These are phyloP conservation scores for Hoplodrina blanda DNA, from an alignment of 2,888 invertebrate species.

Conservation along the genomic window DNA sequence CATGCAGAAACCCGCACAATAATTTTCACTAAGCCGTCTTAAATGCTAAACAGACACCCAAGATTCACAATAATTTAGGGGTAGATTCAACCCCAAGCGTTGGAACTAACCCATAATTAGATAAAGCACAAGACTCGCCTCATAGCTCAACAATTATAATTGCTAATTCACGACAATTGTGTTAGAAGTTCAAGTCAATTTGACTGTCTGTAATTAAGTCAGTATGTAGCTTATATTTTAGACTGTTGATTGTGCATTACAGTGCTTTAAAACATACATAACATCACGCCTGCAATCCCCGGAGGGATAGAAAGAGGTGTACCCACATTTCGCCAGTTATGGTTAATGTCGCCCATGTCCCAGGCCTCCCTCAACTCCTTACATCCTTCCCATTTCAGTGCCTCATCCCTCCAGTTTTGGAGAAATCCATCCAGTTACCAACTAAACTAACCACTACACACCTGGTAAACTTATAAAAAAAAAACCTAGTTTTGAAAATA, in stretches of 20 bases:
- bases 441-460: too few relatives aligned
- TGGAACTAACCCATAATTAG: constrained; percentile 34
- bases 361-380: too few relatives aligned
- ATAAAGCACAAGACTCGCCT: constrained; percentile 41
- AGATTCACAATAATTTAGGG: constrained; percentile 51
- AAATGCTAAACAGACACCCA: constrained; percentile 44
- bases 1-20: constrained; percentile 19
- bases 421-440: too few relatives aligned
- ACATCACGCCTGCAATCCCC: too few relatives aligned
- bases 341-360: too few relatives aligned
- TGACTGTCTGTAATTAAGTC: constrained; percentile 41
- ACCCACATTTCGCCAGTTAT: too few relatives aligned
- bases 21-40: constrained; percentile 28
- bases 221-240: constrained; percentile 30
- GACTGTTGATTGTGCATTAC: constrained; percentile 5
- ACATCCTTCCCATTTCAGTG: too few relatives aligned
- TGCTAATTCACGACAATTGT: constrained; percentile 49
- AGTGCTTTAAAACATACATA: too few relatives aligned
- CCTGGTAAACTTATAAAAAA: too few relatives aligned
- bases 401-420: too few relatives aligned
- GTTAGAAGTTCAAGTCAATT: constrained; percentile 50
- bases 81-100: constrained; percentile 28
- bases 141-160: constrained; percentile 54
- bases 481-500: too few relatives aligned
- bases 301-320: too few relatives aligned